phyloP scores from a whole-genome alignment of 2,888 invertebrate species.

The Drosophila eohydei region DNA sequence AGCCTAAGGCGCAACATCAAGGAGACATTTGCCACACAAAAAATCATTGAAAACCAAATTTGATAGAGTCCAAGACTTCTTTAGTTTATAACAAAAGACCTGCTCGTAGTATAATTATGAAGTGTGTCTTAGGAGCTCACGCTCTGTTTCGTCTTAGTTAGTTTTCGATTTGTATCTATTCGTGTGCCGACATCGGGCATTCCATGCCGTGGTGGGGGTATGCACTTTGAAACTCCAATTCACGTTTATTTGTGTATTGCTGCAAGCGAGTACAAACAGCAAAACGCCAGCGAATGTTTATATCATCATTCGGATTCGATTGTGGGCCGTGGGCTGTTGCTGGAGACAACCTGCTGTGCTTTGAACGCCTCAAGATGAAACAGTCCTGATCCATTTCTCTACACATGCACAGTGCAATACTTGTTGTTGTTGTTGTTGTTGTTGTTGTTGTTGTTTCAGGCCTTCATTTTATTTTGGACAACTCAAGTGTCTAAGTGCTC shows the following conservation, averaged over 20 bases:
- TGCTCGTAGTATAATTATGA: background rate
- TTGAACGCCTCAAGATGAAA: conserved; percentile 70
- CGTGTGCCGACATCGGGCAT: conserved; percentile 2
- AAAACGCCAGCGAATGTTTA: conserved; percentile 58
- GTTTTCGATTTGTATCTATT: conserved; percentile 1
- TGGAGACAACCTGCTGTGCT: conserved; percentile 82
- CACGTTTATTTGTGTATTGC: conserved; percentile 46
- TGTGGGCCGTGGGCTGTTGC: conserved; percentile 13
- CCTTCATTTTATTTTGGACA: conserved; percentile 57
- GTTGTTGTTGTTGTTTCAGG: conserved; percentile 7
- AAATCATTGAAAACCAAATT: no score
- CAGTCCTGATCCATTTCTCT: conserved; percentile 68
- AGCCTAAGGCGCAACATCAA: no score
- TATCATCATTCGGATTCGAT: conserved; percentile 53
- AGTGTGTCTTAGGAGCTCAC: background rate
- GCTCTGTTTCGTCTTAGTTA: conserved; percentile 4
- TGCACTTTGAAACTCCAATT: conserved; percentile 29
- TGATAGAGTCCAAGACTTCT: background rate
- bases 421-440: background rate
- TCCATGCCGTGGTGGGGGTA: background rate
- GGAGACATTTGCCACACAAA: no score
- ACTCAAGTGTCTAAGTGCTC: conserved; percentile 76
- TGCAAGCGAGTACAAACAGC: conserved; percentile 55
- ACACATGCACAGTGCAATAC: conserved; percentile 22
- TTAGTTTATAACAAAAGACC: no score